A percentile compares a stretch with the other conserved stretches of the same genome.
These are phyloP conservation scores for Venturia canescens DNA, from an alignment of 1,140 invertebrate genomes.

Conservation along the genomic window DNA sequence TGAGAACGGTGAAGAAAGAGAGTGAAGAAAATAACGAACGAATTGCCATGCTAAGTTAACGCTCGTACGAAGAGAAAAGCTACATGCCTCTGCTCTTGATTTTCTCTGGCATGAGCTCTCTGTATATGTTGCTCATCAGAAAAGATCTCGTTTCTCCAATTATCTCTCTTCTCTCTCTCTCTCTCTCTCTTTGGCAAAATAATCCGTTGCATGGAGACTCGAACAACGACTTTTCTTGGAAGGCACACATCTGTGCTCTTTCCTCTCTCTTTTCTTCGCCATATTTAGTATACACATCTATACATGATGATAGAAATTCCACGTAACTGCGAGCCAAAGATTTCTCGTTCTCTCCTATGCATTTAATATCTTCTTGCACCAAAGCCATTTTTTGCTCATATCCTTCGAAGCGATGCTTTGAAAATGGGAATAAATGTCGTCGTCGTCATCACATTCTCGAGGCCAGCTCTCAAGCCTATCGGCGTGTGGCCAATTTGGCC, in stretches of 20 bases:
- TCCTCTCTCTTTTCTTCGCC: background rate
- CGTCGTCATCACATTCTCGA: background rate
- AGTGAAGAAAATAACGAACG: conserved; percentile 3
- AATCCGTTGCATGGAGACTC: conserved; percentile 23
- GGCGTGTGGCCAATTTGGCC: too few relatives aligned
- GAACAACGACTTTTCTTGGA: conserved; percentile 41
- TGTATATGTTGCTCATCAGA: conserved; percentile 21
- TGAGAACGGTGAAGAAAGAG: background rate
- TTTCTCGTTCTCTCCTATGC: background rate
- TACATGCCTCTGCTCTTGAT: conserved; percentile 19
- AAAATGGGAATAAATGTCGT: background rate
- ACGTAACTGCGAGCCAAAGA: conserved; percentile 22
- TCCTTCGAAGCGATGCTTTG: conserved; percentile 31
- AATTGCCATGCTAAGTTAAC: conserved; percentile 30
- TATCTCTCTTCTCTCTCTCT: conserved; percentile 17
- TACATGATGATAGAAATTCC: background rate
- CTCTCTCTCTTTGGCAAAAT: background rate
- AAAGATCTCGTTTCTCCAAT: conserved; percentile 20
- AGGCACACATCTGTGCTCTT: conserved; percentile 37
- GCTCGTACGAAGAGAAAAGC: conserved; percentile 33
- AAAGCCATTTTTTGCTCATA: conserved; percentile 41
- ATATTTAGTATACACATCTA: too few relatives aligned
- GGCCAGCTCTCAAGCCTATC: too few relatives aligned
- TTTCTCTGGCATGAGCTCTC: conserved; percentile 28
- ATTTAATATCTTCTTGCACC: conserved; percentile 5